Percentiles rank a stretch among this genome's conserved stretches.
These are phyloP conservation scores for Antheraea yamamai DNA, from an alignment of 2,888 invertebrate genomes.

Conservation along the genomic window DNA sequence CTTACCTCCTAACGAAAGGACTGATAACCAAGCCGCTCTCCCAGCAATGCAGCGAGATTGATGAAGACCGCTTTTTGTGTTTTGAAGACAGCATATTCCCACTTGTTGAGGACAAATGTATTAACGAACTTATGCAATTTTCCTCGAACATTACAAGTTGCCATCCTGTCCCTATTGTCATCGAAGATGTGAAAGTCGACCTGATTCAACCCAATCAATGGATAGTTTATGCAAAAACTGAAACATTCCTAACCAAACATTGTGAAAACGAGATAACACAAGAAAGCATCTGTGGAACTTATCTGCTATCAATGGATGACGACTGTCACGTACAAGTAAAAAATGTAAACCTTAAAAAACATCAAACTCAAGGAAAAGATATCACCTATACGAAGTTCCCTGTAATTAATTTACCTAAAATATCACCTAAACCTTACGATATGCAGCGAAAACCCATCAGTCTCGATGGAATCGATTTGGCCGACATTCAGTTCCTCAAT, in stretches of 20 bases:
- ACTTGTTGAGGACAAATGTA: neutral
- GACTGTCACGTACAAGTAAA: neutral
- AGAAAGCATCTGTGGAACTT: slow-evolving; percentile 8
- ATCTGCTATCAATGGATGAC: slow-evolving; percentile 8
- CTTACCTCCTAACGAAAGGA: neutral
- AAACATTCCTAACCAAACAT: slow-evolving; percentile 13
- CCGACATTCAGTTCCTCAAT: neutral
- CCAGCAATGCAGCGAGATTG: neutral
- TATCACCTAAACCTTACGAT: neutral
- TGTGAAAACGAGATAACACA: slow-evolving; percentile 18
- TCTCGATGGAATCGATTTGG: neutral
- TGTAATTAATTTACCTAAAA: neutral
- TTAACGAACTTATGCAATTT: neutral
- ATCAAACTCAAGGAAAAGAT: slow-evolving; percentile 8
- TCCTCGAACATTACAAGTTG: neutral
- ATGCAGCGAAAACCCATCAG: neutral
- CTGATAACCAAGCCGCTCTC: neutral
- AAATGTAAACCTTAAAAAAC: neutral
- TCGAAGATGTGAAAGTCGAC: slow-evolving; percentile 2
- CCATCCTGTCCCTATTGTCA: neutral
- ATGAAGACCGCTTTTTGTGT: neutral
- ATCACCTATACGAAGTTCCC: neutral
- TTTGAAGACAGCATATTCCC: neutral
- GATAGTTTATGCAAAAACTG: slow-evolving; percentile 12
- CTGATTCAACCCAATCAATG: slow-evolving; percentile 12